Base-by-base conservation (phyloP, 1,140 invertebrate species). In the Drosophila burlai region DNA sequence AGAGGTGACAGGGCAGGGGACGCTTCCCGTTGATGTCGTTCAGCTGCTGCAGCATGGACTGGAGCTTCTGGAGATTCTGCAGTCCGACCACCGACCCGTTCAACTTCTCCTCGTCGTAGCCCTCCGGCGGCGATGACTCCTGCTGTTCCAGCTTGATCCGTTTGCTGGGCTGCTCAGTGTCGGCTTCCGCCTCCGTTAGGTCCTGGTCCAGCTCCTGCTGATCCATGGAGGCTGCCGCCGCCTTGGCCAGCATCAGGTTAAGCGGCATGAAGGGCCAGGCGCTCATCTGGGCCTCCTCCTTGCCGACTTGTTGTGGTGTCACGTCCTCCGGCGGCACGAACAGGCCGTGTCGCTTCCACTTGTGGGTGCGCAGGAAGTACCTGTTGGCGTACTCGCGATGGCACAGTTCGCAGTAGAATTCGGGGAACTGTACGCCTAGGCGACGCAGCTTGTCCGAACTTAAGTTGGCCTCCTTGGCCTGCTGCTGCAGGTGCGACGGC, bases 311-410 rank as follows among this genome's bases (percentile, higher is more conserved):
- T 18, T 57, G 50, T 1, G 58, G 16, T 26, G 84, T 66, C 5
- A 67, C 36, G 60, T 86, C 59, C 42, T 94, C 94, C 0, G 94
- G 94, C 10, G 95, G 95, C 36, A 96, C 94, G 24, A 95, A 93
- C 16, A 96, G 94, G 0, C 96, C 96, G 84, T 97, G 97, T n/a
- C 96, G 94, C 90, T 97, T 96, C 93, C 97, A 95, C 81, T 98
- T 98, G 93, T 99, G 98, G 18, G 97, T 98, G 36, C 97, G 95
- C 21, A 99, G 93, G 91, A 98, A 99, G 90, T 98, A 98, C 91
- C 98, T 98, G 92, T 99, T 99, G 93, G 97, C 97, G 93, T 98
- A 98, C 93, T 99, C 98, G 92, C 99, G 99, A 91, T 97, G 97
- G 92, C 98, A 99, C 50, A 98, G 95, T 87, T 98, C 97, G 93